These are phyloP conservation scores for Vulpes vulpes DNA, from an alignment of 2,113 vertebrate species.

Conservation along the genomic window DNA sequence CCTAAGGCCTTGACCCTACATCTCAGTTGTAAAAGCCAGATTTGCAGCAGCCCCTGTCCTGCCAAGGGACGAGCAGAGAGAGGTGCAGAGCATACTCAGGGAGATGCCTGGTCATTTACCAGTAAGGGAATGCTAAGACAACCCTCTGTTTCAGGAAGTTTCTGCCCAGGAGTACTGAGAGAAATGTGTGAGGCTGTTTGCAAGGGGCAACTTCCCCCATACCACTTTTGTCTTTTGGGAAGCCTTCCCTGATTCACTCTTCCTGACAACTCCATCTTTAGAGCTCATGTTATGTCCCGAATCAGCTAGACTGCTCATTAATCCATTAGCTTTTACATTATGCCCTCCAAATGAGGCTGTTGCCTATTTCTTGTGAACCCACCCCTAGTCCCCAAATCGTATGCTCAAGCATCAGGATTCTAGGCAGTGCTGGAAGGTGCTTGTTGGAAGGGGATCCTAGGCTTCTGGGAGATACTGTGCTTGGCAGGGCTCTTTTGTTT, in stretches of 20 bases:
- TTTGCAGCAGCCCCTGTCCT: neutral
- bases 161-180: neutral
- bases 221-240: neutral
- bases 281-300: neutral
- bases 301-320: neutral
- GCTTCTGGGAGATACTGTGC: neutral
- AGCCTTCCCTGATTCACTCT: neutral
- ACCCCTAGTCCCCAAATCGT: neutral
- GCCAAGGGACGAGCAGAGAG: neutral
- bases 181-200: neutral
- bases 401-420: neutral
- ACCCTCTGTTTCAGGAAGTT: neutral
- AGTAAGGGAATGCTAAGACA: neutral
- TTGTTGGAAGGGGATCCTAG: neutral
- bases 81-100: neutral
- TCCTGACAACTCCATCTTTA: neutral
- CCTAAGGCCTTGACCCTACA: neutral
- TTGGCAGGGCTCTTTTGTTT: conserved; percentile 39
- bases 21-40: neutral
- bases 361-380: neutral
- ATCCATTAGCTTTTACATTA: neutral
- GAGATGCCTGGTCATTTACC: neutral
- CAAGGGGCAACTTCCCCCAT: neutral
- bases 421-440: neutral
- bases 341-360: neutral